These are phyloP conservation scores for Oncorhynchus nerka DNA, from an alignment of 2,113 vertebrate species.

Conservation along the genomic window DNA sequence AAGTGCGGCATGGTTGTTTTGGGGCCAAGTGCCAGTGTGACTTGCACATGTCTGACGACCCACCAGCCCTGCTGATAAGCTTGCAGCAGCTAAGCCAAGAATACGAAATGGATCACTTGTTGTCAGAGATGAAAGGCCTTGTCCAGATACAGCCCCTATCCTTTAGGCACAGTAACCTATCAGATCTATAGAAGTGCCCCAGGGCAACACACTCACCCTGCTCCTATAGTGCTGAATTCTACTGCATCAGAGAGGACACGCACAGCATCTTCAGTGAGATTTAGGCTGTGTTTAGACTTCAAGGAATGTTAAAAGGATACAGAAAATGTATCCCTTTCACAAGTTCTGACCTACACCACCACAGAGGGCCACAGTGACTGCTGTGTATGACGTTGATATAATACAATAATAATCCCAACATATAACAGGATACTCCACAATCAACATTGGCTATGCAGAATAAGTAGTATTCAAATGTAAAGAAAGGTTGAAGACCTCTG, in stretches of 20 bases:
- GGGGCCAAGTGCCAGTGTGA: constrained; percentile 4
- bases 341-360: neutral
- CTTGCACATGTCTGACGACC: constrained; percentile 5
- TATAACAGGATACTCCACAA: neutral
- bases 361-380: neutral
- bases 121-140: neutral
- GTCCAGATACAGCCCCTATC: neutral
- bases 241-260: too few species aligned
- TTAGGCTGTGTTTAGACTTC: neutral
- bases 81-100: neutral
- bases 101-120: neutral
- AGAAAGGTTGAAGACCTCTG: neutral
- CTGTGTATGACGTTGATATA: neutral
- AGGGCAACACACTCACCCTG: neutral
- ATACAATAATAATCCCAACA: neutral
- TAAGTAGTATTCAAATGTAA: neutral
- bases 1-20: constrained; percentile 1
- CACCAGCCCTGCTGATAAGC: neutral
- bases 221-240: neutral
- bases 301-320: neutral
- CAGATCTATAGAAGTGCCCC: neutral
- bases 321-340: neutral
- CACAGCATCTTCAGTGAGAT: neutral
- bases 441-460: neutral
- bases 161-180: neutral